These are phyloP conservation scores for Tamandua tetradactyla DNA, from an alignment of 2,797 vertebrate species.

Conservation along the genomic window DNA sequence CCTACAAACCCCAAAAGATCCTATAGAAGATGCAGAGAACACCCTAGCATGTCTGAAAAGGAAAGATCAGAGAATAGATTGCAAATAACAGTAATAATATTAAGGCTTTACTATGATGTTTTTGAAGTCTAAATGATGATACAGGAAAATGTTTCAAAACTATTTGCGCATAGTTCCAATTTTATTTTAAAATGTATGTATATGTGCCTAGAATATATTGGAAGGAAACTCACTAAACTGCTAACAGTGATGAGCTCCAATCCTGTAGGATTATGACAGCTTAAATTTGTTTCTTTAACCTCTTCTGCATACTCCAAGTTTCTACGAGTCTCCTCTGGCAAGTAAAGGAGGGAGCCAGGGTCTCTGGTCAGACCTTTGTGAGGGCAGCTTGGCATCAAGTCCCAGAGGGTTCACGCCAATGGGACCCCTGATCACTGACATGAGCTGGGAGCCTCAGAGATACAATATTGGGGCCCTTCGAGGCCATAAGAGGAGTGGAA, in stretches of 20 bases:
- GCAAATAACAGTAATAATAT: background rate
- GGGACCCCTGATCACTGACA: background rate
- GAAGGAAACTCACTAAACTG: background rate
- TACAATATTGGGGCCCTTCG: rapidly evolving
- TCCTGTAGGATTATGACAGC: background rate
- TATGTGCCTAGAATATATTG: background rate
- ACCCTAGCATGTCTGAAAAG: background rate
- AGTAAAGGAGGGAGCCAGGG: background rate
- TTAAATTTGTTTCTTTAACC: background rate
- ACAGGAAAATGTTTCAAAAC: slow-evolving; percentile 21
- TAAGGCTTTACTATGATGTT: background rate
- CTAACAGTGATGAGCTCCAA: background rate
- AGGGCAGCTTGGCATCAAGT: background rate
- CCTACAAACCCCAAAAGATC: no score
- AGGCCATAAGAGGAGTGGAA: background rate
- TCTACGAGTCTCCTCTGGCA: background rate
- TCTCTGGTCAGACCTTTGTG: background rate
- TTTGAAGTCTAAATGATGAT: background rate
- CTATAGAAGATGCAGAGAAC: no score
- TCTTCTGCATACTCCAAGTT: background rate
- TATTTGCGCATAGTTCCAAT: background rate
- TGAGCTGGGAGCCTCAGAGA: background rate
- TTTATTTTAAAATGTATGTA: slow-evolving; percentile 7
- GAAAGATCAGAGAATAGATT: background rate
- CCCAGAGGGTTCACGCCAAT: background rate